Evolutionary conservation across 1,140 invertebrate species (phyloP).

Genomic region (Leptestheria dahalacensis): DNA sequence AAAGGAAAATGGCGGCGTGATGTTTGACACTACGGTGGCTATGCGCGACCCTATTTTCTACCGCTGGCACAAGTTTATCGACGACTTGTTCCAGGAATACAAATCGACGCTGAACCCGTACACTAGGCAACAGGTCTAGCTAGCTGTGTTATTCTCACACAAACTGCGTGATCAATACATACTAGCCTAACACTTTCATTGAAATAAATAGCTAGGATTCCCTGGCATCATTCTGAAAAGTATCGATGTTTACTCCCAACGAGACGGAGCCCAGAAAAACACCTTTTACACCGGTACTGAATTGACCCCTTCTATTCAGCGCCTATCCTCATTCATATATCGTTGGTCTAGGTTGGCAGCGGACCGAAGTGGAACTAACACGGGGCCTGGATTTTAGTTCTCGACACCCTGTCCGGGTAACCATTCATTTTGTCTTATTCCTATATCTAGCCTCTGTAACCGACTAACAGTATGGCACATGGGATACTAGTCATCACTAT

Average conservation of each 20-base stretch:
- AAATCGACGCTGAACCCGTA: constrained; percentile 52
- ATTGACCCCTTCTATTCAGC: too few relatives aligned
- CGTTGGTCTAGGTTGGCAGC: constrained; percentile 50
- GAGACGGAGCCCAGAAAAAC: too few relatives aligned
- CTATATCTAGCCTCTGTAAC: background rate
- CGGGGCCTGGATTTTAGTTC: constrained; percentile 60
- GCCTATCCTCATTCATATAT: constrained; percentile 21
- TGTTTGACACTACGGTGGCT: constrained; percentile 53
- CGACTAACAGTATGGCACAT: background rate
- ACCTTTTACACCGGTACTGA: too few relatives aligned
- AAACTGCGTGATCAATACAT: too few relatives aligned
- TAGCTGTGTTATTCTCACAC: too few relatives aligned
- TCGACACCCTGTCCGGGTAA: constrained; percentile 39
- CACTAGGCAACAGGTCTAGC: constrained; percentile 35
- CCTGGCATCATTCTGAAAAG: too few relatives aligned
- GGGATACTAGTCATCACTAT: background rate
- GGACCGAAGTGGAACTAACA: constrained; percentile 52
- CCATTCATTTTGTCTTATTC: background rate
- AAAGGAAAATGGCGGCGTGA: constrained; percentile 34
- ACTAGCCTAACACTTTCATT: too few relatives aligned
- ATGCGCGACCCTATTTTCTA: constrained; percentile 76
- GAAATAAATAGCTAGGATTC: too few relatives aligned
- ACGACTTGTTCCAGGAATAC: constrained; percentile 59
- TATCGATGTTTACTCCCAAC: too few relatives aligned
- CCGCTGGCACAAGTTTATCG: constrained; percentile 63